These are phyloP conservation scores for Drosophila maculinotata DNA, from an alignment of 2,888 invertebrate genomes.

Conservation along the genomic window DNA sequence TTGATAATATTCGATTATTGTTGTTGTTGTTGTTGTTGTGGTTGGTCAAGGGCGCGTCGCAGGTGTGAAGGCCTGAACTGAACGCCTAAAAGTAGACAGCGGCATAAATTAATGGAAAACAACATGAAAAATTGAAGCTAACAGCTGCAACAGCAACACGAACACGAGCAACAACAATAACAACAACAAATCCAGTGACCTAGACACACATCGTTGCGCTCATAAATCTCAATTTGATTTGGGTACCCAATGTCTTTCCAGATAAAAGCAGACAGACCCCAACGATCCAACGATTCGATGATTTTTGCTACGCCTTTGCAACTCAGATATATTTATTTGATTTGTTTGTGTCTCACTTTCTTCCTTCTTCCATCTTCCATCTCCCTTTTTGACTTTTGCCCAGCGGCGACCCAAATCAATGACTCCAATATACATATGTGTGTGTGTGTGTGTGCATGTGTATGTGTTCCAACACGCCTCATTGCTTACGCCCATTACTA, in stretches of 20 bases:
- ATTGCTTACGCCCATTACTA: conserved; percentile 35
- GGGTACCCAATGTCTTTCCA: conserved; percentile 58
- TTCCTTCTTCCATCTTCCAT: conserved; percentile 8
- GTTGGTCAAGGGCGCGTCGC: conserved; percentile 25
- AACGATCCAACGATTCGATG: conserved; percentile 29
- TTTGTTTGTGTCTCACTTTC: conserved; percentile 48
- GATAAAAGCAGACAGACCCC: conserved; percentile 23
- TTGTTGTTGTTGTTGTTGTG: conserved; percentile 2
- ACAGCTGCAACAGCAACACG: conserved; percentile 34
- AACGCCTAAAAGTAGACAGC: conserved; percentile 30
- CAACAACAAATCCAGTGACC: conserved; percentile 48
- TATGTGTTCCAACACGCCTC: conserved; percentile 54
- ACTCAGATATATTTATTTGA: conserved; percentile 65
- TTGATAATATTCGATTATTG: conserved; percentile 25
- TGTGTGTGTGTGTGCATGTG: conserved; percentile 14
- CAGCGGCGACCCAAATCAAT: conserved; percentile 56
- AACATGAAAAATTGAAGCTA: conserved; percentile 66
- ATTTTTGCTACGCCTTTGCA: conserved; percentile 41
- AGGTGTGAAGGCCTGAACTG: conserved; percentile 25
- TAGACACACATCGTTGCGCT: conserved; percentile 73
- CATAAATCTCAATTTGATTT: conserved; percentile 82
- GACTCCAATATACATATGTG: conserved; percentile 12
- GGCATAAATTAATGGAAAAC: conserved; percentile 50
- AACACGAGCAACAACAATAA: conserved; percentile 8
- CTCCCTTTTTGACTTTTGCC: conserved; percentile 42